Conservation (phyloP, 2,888 invertebrate genomes). For the Pyrochroa serraticornis region DNA sequence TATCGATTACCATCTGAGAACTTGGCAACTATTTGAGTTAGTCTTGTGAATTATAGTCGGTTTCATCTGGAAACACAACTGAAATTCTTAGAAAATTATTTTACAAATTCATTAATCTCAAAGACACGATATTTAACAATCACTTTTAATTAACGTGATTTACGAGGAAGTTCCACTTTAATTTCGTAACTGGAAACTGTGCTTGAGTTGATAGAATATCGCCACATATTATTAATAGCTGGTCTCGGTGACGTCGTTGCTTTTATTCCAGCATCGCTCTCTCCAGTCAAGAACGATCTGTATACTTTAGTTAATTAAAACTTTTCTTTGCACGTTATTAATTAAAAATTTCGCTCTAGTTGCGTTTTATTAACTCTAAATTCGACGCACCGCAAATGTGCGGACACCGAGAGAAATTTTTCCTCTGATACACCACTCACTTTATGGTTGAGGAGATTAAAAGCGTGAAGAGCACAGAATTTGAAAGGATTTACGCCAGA, state of each 20-base stretch:
- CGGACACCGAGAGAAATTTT: too few relatives aligned
- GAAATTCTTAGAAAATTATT: conserved; percentile 39
- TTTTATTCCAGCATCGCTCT: conserved; percentile 8
- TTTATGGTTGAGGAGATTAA: too few relatives aligned
- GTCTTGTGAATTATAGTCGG: conserved; percentile 4
- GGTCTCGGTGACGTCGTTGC: conserved; percentile 11
- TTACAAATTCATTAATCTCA: conserved; percentile 42
- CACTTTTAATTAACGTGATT: conserved; percentile 42
- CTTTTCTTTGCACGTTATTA: conserved; percentile 15
- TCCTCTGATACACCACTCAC: too few relatives aligned
- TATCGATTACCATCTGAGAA: conserved; percentile 3
- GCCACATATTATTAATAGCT: conserved; percentile 32
- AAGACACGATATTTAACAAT: conserved; percentile 36
- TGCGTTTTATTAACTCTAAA: conserved; percentile 9
- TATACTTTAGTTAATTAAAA: conserved; percentile 22
- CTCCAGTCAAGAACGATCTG: conserved; percentile 7
- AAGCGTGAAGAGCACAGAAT: too few relatives aligned
- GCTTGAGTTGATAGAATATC: conserved; percentile 30
- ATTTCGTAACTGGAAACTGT: conserved; percentile 33
- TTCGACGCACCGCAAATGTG: not conserved
- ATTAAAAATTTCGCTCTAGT: conserved; percentile 9
- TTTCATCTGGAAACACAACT: conserved; percentile 22
- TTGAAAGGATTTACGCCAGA: too few relatives aligned
- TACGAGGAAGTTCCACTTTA: conserved; percentile 32
- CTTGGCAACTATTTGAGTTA: conserved; percentile 14